These are phyloP conservation scores for Sylvia atricapilla DNA, from an alignment of 2,113 vertebrate species.

Conservation along the genomic window DNA sequence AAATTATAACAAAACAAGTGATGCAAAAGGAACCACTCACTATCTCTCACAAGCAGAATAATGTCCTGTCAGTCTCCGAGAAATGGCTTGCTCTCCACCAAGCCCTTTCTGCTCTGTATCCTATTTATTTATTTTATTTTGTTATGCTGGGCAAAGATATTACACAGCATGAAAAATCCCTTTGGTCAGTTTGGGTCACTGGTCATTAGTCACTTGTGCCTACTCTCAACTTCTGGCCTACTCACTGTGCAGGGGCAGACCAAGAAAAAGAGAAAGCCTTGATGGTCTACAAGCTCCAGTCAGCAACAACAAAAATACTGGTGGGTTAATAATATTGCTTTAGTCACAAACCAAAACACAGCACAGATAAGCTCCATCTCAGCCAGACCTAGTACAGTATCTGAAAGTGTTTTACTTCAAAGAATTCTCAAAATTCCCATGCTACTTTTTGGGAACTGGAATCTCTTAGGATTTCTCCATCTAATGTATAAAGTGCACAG, in stretches of 20 bases:
- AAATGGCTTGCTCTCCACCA: background rate
- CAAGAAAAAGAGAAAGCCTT: background rate
- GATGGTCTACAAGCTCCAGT: background rate
- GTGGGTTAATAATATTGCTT: background rate
- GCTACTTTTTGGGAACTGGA: background rate
- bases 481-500: background rate
- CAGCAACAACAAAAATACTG: background rate
- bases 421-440: background rate
- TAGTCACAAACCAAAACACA: background rate
- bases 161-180: background rate
- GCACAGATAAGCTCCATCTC: background rate
- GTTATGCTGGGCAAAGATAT: background rate
- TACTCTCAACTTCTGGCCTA: background rate
- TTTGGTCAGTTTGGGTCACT: background rate
- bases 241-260: background rate
- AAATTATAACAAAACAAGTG: background rate
- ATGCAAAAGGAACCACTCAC: background rate
- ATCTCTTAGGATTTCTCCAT: background rate
- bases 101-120: background rate
- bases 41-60: background rate
- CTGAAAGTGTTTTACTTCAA: background rate
- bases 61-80: background rate
- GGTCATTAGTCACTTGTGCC: accelerated
- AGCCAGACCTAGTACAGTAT: background rate
- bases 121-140: background rate